phyloP scores from a whole-genome alignment of 2,797 vertebrate species.

The Anas capensis region DNA sequence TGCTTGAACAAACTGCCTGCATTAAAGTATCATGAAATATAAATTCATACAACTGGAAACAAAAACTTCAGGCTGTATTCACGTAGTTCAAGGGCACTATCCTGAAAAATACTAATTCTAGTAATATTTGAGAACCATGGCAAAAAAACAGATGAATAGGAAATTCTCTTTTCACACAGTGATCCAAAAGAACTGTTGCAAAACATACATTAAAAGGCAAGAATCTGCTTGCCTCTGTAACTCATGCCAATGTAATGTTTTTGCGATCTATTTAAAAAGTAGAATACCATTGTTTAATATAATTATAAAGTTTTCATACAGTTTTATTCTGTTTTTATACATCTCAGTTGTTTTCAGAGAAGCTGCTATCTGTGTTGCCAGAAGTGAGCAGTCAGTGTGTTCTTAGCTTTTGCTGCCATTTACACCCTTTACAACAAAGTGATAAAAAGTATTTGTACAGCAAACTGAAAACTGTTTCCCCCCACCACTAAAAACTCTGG shows the following conservation, averaged over 20 bases:
- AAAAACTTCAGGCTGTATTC: background rate
- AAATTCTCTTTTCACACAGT: background rate
- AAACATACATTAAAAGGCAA: background rate
- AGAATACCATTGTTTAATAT: background rate
- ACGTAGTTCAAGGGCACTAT: background rate
- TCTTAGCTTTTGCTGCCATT: background rate
- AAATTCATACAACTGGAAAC: background rate
- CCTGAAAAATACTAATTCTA: background rate
- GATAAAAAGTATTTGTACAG: background rate
- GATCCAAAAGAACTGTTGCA: background rate
- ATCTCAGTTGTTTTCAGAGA: background rate
- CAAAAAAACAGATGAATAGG: no score
- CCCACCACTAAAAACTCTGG: background rate
- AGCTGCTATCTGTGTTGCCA: background rate
- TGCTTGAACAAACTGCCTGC: background rate
- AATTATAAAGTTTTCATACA: background rate
- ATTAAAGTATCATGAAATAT: background rate
- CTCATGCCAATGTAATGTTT: background rate
- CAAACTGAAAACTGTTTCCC: background rate
- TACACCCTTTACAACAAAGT: background rate
- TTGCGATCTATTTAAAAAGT: background rate
- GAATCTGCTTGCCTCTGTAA: background rate
- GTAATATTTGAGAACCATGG: background rate
- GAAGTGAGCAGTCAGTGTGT: background rate
- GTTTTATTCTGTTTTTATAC: background rate